Conservation (phyloP, 2,888 invertebrate genomes). For the Nowickia ferox region DNA sequence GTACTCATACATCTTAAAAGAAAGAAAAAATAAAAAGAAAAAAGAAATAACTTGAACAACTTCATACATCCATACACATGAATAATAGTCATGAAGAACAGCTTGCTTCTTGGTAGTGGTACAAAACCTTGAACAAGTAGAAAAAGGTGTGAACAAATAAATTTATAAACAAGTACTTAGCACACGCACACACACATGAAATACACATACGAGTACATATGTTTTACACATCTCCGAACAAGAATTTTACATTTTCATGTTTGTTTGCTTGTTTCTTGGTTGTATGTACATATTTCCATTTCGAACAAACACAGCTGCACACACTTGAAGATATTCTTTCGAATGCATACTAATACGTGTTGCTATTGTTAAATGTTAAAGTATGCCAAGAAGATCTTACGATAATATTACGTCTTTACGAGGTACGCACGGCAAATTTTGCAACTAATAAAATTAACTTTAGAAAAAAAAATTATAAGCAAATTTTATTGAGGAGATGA, state of each 20-base stretch:
- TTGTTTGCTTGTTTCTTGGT: constrained; percentile 22
- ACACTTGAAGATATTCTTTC: constrained; percentile 7
- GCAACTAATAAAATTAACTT: too few relatives aligned
- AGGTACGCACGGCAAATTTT: not conserved
- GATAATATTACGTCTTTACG: not conserved
- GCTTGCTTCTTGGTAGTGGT: not conserved
- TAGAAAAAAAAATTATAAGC: too few relatives aligned
- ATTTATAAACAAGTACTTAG: constrained; percentile 43
- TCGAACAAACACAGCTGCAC: not conserved
- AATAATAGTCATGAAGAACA: not conserved
- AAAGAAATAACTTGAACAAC: constrained; percentile 1
- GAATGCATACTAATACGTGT: constrained; percentile 24
- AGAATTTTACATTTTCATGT: constrained; percentile 23
- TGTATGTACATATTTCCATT: constrained; percentile 17
- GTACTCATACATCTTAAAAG: constrained; percentile 1
- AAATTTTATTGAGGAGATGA: too few relatives aligned
- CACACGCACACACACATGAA: not conserved
- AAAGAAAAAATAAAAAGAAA: not conserved
- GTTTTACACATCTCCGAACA: constrained; percentile 3
- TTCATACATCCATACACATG: not conserved
- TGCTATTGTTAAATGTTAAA: constrained; percentile 28
- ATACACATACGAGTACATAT: not conserved
- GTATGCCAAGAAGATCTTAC: constrained; percentile 38
- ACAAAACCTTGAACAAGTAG: constrained; percentile 31
- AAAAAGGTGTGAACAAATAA: constrained; percentile 53